Base-by-base conservation (phyloP, 2,888 invertebrate species). In the Fragum whitleyi region DNA sequence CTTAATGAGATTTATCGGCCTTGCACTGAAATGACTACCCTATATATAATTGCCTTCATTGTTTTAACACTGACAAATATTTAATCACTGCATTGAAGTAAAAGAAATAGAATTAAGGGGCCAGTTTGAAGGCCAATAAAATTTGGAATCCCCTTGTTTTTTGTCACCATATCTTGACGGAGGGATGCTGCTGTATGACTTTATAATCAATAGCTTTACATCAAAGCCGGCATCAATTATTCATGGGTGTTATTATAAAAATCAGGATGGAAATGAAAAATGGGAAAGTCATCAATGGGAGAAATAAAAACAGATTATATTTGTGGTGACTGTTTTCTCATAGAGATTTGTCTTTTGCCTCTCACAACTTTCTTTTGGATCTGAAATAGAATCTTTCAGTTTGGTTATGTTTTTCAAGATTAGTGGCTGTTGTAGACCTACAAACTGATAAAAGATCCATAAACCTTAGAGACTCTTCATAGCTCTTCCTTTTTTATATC, bases 191-290 rank as follows among this genome's bases (percentile, higher is more conserved):
- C n/a, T 65, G 36, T 32, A 65, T 65, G 65, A 65, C 42, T 65
- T 65, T 39, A 42, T 65, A 65, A 65, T 65, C 65, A 65, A 65
- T 65, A 65, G 65, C 65, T 65, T 42, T 75, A 79, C 75, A 79
- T 79, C 75, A 79, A 75, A 79, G 75, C 72, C 72, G 59, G 42
- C 72, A 67, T 79, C 65, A 79, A 79, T 75, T 72, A 79, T 79
- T 75, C 68, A 79, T 79, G 71, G 71, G 53, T 67, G 65, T 71
- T 75, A 79, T 79, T 79, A 72, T 67, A 67, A 75, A 47, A 79
- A 79, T 79, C 71, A 72, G 75, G 71, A 75, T 39, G 47, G 61
- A 72, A 75, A 65, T 65, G 65, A 65, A 65, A 65, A 65, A 65
- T 65, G 65, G 36, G 65, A 65, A 65, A 65, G 65, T 42, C 65